These are phyloP conservation scores for Neodontobutis hainanensis DNA, from an alignment of 2,113 vertebrate species.

Conservation along the genomic window DNA sequence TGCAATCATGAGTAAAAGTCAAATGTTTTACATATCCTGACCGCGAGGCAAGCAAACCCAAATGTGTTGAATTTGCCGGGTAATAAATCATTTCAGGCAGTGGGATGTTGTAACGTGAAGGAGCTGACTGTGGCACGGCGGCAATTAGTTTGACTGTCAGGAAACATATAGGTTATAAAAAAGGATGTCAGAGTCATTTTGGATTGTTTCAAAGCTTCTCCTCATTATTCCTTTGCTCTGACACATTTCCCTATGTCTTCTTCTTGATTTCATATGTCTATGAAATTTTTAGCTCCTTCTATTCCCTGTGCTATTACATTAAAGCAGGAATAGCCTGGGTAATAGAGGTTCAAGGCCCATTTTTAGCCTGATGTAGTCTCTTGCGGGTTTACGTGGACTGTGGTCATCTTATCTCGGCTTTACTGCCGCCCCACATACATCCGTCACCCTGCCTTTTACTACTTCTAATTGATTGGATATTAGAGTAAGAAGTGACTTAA, in stretches of 20 bases:
- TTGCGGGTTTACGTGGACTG: conserved; percentile 27
- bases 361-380: conserved; percentile 5
- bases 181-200: conserved; percentile 20
- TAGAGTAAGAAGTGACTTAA: conserved; percentile 44
- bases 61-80: conserved; percentile 37
- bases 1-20: conserved; percentile 20
- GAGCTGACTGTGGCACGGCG: conserved; percentile 26
- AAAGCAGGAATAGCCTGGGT: conserved; percentile 23
- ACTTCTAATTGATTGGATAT: conserved; percentile 68
- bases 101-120: conserved; percentile 37
- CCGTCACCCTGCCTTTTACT: conserved; percentile 68
- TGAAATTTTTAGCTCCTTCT: conserved; percentile 10
- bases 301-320: conserved; percentile 9
- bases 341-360: conserved; percentile 19
- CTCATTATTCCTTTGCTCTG: conserved; percentile 30
- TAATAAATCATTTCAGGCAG: conserved; percentile 67
- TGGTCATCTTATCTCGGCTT: background rate
- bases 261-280: background rate
- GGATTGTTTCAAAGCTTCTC: conserved; percentile 28
- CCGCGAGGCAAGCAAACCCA: conserved; percentile 12
- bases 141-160: conserved; percentile 51
- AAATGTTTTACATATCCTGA: conserved; percentile 45
- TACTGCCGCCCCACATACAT: conserved; percentile 64
- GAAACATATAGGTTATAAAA: conserved; percentile 38
- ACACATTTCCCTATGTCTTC: conserved; percentile 20